phyloP scores from a whole-genome alignment of 2,113 vertebrate genomes.

The Megaceryle maxima region DNA sequence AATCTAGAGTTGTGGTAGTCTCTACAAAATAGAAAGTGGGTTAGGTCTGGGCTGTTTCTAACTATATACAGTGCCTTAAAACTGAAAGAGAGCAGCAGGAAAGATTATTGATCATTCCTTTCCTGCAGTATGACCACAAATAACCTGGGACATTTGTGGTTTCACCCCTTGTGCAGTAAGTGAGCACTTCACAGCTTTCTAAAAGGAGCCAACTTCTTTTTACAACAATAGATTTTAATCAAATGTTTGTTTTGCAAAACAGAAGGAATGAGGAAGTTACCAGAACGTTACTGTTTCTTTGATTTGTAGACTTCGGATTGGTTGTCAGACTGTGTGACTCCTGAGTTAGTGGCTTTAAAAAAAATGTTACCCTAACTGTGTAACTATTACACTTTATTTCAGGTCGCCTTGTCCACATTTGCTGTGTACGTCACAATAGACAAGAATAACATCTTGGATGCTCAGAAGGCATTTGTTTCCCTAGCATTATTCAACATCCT shows the following conservation, averaged over 20 bases:
- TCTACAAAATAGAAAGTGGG: background rate
- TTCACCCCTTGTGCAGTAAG: background rate
- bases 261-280: background rate
- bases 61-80: background rate
- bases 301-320: background rate
- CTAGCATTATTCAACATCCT: slow-evolving; percentile 95
- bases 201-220: background rate
- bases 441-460: slow-evolving; percentile 83
- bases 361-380: background rate
- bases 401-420: slow-evolving; percentile 86
- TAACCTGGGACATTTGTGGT: background rate
- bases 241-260: background rate
- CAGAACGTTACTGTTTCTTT: background rate
- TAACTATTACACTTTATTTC: background rate
- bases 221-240: background rate
- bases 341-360: background rate
- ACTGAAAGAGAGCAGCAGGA: background rate
- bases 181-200: background rate
- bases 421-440: slow-evolving; percentile 82
- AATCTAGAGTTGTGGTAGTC: background rate
- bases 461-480: slow-evolving; percentile 92
- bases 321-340: background rate
- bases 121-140: background rate
- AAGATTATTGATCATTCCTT: background rate
- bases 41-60: background rate